A percentile compares a stretch with the other conserved stretches of the same genome.
Evolutionary conservation across 2,113 vertebrate species (phyloP).

Genomic region (Platysteira castanea): DNA sequence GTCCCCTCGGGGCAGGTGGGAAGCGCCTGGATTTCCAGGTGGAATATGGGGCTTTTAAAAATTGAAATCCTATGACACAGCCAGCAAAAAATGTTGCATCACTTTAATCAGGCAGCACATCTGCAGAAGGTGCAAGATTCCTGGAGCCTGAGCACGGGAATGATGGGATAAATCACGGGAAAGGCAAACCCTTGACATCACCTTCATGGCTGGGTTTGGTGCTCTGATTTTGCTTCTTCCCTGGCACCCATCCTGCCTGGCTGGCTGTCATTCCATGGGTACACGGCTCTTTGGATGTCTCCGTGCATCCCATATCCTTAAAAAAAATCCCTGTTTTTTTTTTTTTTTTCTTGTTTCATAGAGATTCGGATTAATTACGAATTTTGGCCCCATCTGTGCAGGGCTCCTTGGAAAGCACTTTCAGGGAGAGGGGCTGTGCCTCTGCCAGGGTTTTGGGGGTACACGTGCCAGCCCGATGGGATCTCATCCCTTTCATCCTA

Average conservation of each 20-base stretch:
- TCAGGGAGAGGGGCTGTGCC: neutral
- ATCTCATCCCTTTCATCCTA: neutral
- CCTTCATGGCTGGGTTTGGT: neutral
- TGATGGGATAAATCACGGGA: neutral
- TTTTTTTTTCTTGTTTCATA: neutral
- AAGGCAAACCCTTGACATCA: constrained; percentile 44
- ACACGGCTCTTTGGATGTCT: neutral
- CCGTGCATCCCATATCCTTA: fast-evolving
- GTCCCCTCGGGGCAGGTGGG: neutral
- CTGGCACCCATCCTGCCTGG: neutral
- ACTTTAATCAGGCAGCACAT: constrained; percentile 35
- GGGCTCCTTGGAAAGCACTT: neutral
- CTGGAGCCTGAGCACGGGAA: neutral
- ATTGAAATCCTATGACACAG: neutral
- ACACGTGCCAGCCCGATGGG: neutral
- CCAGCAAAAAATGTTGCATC: neutral
- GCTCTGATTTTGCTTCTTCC: neutral
- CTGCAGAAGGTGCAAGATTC: constrained; percentile 54
- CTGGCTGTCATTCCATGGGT: neutral
- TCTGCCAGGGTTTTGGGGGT: neutral
- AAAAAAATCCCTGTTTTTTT: neutral
- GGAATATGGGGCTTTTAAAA: neutral
- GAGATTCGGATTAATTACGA: neutral
- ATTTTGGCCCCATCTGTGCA: neutral
- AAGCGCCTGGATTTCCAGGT: neutral